Conservation (phyloP, 2,888 invertebrate genomes). For the Auanema freiburgensis region DNA sequence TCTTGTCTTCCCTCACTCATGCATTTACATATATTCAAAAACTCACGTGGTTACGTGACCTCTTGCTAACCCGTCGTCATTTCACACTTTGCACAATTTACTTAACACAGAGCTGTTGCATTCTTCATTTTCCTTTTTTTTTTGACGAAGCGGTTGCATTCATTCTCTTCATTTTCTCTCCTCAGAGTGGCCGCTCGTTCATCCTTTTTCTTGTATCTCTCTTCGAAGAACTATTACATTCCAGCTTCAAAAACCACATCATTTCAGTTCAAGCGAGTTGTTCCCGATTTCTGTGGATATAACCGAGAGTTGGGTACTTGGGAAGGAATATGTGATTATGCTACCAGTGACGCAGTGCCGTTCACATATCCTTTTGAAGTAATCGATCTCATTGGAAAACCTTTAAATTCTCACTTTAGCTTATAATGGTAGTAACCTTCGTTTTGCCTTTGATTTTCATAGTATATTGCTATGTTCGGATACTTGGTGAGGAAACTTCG, state of each 20-base stretch:
- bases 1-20: no score
- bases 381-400: neutral
- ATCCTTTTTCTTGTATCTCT: conserved; percentile 1
- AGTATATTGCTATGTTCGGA: conserved; percentile 57
- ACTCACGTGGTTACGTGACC: neutral
- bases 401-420: conserved; percentile 27
- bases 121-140: no score
- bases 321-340: conserved; percentile 54
- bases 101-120: no score
- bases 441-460: conserved; percentile 58
- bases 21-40: no score
- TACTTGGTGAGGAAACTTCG: conserved; percentile 33
- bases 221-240: neutral
- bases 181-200: neutral
- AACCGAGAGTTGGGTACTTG: conserved; percentile 41
- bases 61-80: no score
- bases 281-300: conserved; percentile 57
- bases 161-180: no score
- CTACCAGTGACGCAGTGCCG: conserved; percentile 30
- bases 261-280: conserved; percentile 56
- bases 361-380: conserved; percentile 42
- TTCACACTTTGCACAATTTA: neutral
- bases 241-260: neutral
- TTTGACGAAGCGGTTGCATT: no score
- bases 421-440: conserved; percentile 58